A percentile compares a stretch with the other conserved stretches of the same genome.
Conservation (phyloP, 2,113 vertebrate species). For the Hydrochoerus hydrochaeris region DNA sequence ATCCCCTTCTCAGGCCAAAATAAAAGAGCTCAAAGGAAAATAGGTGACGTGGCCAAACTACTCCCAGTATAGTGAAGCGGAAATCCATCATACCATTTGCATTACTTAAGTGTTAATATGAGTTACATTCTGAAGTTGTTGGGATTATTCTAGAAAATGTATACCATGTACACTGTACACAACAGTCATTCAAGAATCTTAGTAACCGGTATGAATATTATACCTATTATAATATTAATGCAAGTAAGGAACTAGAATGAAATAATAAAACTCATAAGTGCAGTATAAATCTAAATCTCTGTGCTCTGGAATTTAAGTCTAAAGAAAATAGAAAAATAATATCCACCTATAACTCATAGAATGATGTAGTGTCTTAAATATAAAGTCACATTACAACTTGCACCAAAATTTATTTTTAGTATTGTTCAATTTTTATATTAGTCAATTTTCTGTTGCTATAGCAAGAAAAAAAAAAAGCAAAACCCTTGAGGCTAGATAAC, state of each 20-base stretch:
- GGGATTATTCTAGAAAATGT: not conserved
- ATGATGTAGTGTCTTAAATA: not conserved
- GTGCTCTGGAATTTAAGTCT: not conserved
- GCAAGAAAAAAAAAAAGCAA: not conserved
- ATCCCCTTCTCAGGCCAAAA: not conserved
- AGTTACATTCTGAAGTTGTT: not conserved
- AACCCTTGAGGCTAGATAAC: not conserved
- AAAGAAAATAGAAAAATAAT: not conserved
- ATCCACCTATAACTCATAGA: not conserved
- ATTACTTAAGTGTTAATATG: not conserved
- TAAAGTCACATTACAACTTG: not conserved
- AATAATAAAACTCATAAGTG: not conserved
- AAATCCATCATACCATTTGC: not conserved
- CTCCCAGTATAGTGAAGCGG: not conserved
- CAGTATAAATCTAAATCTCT: not conserved
- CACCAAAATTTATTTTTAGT: not conserved
- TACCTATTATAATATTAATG: not conserved
- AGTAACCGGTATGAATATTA: not conserved
- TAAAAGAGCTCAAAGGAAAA: not conserved
- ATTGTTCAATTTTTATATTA: not conserved
- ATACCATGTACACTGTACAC: not conserved
- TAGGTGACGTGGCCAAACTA: not conserved
- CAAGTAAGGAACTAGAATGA: not conserved
- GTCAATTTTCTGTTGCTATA: too few relatives aligned
- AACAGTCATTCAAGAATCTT: not conserved